Evolutionary conservation across 2,888 invertebrate genomes (phyloP), one percentile per base, ranked within the genome.

Genomic region (Craniophora ligustri): DNA sequence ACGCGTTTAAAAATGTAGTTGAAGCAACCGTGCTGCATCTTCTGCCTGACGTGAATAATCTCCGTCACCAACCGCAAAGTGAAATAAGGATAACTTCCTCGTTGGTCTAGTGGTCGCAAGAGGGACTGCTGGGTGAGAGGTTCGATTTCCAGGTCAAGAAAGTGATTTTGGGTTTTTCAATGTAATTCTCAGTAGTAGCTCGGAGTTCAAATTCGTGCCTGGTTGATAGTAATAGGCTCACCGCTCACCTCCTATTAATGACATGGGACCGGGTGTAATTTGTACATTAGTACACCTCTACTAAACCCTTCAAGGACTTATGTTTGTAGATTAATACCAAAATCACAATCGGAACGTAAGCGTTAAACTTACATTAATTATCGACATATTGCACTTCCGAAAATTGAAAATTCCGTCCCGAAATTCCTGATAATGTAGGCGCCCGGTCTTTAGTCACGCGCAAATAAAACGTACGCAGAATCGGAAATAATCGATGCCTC

Each of bases 1-100:
- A 38, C 35, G 36, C 34, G 21, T 23, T 66, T 45, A 58, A 50
- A 45, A 59, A 48, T 48, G 2, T 30, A 63, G 6, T n/a, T n/a
- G 16, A 10, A 2, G n/a, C 3, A n/a, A 5, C 11, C 4, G 6
- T 15, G n/a, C 8, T 23, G 10, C n/a, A 42, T 28, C 15, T 32
- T 23, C 21, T 44, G n/a, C 11, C 11, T 32, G 14, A 34, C 7
- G 11, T 44, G 42, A 44, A 44, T 41, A 61, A 31, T 35, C 19
- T 30, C 34, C n/a, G 21, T 13, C 7, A 10, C 30, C 5, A 15
- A 31, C 6, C 6, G 8, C 19, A 5, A 18, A 6, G 23, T 14
- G n/a, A 5, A 39, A 41, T n/a, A n/a, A n/a, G n/a, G n/a, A n/a
- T n/a, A n/a, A n/a, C n/a, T n/a, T n/a, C n/a, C n/a, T n/a, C n/a